Conservation (phyloP, 2,113 vertebrate species). For the Mastomys coucha region DNA sequence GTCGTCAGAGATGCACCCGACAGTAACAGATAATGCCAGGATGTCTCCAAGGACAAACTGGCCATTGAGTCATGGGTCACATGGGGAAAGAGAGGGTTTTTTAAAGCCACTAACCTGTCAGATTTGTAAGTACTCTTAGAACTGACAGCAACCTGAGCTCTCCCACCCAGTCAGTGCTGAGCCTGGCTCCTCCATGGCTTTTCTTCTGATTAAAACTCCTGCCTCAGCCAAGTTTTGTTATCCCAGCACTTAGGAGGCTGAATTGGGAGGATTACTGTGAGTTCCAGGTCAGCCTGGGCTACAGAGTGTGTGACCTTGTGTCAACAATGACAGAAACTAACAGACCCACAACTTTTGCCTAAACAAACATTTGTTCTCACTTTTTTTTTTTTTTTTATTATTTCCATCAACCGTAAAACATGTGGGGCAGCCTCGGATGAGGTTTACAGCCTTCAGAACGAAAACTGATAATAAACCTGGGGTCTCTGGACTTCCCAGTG, state of each 20-base stretch:
- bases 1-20: neutral
- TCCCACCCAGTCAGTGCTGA: neutral
- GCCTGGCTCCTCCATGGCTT: neutral
- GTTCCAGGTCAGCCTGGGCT: neutral
- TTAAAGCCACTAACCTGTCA: neutral
- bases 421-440: neutral
- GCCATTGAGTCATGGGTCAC: neutral
- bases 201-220: neutral
- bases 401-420: neutral
- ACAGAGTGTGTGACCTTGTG: neutral
- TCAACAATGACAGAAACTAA: neutral
- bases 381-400: neutral
- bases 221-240: neutral
- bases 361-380: neutral
- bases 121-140: no score
- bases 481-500: neutral
- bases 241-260: neutral
- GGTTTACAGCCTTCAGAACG: neutral
- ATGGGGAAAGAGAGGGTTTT: neutral
- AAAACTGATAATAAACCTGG: neutral
- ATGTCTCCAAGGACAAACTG: neutral
- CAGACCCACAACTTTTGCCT: neutral
- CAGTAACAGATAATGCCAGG: neutral
- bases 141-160: neutral
- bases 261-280: neutral